Percentiles rank a stretch among this genome's conserved stretches.
phyloP scores from a whole-genome alignment of 1,140 invertebrate species.

The Penaeus chinensis region DNA sequence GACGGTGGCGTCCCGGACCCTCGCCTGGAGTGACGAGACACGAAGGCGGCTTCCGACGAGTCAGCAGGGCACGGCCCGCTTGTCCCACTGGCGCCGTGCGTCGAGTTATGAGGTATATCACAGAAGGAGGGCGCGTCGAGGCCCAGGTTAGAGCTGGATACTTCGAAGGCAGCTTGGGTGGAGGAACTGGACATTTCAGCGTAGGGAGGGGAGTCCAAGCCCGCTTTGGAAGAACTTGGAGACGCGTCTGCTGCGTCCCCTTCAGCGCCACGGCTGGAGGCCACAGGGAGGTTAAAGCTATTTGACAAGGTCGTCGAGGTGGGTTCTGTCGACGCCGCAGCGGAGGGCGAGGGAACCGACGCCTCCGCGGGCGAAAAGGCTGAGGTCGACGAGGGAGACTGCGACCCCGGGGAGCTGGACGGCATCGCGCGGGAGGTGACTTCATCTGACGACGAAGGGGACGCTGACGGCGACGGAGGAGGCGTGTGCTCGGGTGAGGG shows the following conservation, averaged over 20 bases:
- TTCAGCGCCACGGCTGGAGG: too few relatives aligned
- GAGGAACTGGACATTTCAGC: slow-evolving; percentile 19
- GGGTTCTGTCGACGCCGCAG: neutral
- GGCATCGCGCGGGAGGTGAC: neutral
- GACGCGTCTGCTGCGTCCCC: too few relatives aligned
- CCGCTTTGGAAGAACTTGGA: too few relatives aligned
- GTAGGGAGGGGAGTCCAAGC: neutral
- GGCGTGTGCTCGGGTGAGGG: neutral
- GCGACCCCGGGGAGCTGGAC: neutral
- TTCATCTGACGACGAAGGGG: slow-evolving; percentile 1
- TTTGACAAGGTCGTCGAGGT: neutral
- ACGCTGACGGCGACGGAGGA: neutral
- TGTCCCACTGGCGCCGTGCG: neutral
- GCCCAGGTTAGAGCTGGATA: slow-evolving; percentile 23
- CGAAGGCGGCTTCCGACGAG: slow-evolving; percentile 20
- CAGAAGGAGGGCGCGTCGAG: slow-evolving; percentile 1
- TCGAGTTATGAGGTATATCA: neutral
- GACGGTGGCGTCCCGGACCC: slow-evolving; percentile 18
- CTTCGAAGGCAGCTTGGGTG: slow-evolving; percentile 23
- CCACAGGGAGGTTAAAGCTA: too few relatives aligned
- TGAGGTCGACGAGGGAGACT: neutral
- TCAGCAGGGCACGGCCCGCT: slow-evolving; percentile 19
- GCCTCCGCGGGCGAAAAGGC: slow-evolving; percentile 8
- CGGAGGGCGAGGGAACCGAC: slow-evolving; percentile 8
- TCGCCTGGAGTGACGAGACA: neutral